Base-by-base conservation (phyloP, 2,113 vertebrate species). In the Panthera uncia region DNA sequence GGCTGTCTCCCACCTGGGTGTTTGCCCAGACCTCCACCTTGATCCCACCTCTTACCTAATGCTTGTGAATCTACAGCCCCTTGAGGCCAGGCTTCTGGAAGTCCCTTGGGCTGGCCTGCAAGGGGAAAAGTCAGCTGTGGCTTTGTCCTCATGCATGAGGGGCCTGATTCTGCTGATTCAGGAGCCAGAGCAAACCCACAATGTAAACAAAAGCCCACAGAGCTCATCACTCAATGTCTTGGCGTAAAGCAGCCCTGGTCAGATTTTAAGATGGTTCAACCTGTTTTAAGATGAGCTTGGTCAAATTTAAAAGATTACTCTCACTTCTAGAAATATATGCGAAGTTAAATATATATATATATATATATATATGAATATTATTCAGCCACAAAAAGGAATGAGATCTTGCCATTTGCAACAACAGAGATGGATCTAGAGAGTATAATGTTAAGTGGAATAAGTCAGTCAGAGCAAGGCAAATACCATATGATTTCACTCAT, bases 61-160 rank as follows among this genome's bases (percentile, higher is more conserved):
- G 88, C 80, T 90, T 84, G 48, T 97, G 96, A 12, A 93, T 98
- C 98, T 97, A 96, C 90, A 8, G 68, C 71, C 91, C 97, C 95
- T 94, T 94, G 3, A 93, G 9, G 33, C 94, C 19, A 1, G 66
- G 89, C 96, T 93, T 98, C 91, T 87, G 97, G 45, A 85, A 80
- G 90, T 87, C 96, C 48, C 95, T 92, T 25, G 27, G 76, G 61
- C 89, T 96, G 73, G 94, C 98, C 98, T 98, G 96, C 29, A 33
- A 91, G 81, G 88, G 1, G 29, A 89, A n/a, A 36, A 66, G 79
- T 19, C 16, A 18, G 1, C 61, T 14, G 12, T 57, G 68, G 52
- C 38, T 74, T 27, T 21, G 50, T 48, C 48, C 66, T 55, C 9
- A 82, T 10, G 1, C 5, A 0, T 1, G 36, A 27, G 3, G 15